phyloP scores from a whole-genome alignment of 2,113 vertebrate genomes.

The Nipponia nippon region DNA sequence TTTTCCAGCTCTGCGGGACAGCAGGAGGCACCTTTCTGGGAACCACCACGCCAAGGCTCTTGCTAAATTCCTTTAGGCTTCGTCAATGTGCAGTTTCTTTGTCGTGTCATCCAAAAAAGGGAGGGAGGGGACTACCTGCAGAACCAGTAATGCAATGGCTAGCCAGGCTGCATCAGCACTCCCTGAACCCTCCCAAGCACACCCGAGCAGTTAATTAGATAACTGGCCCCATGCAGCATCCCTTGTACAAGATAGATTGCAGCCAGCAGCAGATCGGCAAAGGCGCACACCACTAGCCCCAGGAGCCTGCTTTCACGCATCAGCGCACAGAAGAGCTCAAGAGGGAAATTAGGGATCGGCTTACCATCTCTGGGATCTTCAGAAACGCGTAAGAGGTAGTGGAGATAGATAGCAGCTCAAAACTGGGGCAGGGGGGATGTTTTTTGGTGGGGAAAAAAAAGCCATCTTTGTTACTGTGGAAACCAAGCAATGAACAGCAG shows the following conservation, averaged over 20 bases:
- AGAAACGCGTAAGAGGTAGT: not conserved
- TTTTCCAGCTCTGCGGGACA: not conserved
- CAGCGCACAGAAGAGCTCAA: not conserved
- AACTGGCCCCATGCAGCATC: not conserved
- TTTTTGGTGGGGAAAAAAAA: not conserved
- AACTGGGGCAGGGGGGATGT: not conserved
- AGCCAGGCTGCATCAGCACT: not conserved
- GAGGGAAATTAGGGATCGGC: not conserved
- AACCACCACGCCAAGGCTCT: not conserved
- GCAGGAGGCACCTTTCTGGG: not conserved
- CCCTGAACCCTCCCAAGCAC: not conserved
- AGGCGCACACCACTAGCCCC: rapidly evolving
- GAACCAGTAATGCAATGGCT: not conserved
- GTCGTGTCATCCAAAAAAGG: not conserved
- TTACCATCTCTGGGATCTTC: not conserved
- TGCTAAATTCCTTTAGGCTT: not conserved
- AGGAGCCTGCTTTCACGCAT: not conserved
- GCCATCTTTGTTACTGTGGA: not conserved
- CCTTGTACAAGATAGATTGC: not conserved
- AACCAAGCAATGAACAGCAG: not conserved
- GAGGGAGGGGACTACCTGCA: not conserved
- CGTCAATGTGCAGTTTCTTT: not conserved
- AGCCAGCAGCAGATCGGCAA: not conserved
- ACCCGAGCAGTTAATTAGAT: not conserved
- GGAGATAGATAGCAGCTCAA: not conserved